Evolutionary conservation across 2,113 vertebrate species (phyloP).

Genomic region (Aegotheles bennettii): DNA sequence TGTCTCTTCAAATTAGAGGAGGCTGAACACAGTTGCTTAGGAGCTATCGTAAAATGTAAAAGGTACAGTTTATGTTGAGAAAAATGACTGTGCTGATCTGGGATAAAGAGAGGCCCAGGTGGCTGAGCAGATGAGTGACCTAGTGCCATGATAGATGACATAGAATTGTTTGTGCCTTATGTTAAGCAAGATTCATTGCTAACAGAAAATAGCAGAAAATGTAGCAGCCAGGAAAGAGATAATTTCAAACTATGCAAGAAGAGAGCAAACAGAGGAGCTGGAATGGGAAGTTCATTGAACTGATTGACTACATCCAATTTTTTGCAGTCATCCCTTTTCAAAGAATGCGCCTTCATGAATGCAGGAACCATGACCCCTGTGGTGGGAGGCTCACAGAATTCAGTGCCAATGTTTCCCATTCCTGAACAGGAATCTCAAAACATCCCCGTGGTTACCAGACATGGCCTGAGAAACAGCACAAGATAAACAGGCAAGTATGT

Average conservation of each 20-base stretch:
- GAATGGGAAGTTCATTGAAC: not conserved
- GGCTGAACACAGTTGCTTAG: not conserved
- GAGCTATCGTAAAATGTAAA: not conserved
- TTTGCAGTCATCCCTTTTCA: not conserved
- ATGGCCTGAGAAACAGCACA: not conserved
- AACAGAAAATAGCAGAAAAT: not conserved
- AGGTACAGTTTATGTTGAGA: not conserved
- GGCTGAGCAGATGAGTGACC: not conserved
- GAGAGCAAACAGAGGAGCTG: not conserved
- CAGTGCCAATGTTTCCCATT: not conserved
- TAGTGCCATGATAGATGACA: not conserved
- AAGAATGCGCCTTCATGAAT: not conserved
- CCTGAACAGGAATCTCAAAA: not conserved
- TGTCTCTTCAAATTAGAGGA: not conserved
- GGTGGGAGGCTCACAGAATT: not conserved
- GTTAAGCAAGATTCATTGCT: not conserved
- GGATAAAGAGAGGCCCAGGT: not conserved
- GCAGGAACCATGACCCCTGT: rapidly evolving
- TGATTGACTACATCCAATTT: not conserved
- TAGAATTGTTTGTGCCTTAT: not conserved
- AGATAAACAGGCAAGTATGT: not conserved
- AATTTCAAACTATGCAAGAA: not conserved
- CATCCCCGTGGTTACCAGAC: not conserved
- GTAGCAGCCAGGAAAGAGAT: not conserved
- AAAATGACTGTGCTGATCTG: not conserved